These are phyloP conservation scores for Euzetes globulus DNA, from an alignment of 2,888 invertebrate species.

Conservation along the genomic window DNA sequence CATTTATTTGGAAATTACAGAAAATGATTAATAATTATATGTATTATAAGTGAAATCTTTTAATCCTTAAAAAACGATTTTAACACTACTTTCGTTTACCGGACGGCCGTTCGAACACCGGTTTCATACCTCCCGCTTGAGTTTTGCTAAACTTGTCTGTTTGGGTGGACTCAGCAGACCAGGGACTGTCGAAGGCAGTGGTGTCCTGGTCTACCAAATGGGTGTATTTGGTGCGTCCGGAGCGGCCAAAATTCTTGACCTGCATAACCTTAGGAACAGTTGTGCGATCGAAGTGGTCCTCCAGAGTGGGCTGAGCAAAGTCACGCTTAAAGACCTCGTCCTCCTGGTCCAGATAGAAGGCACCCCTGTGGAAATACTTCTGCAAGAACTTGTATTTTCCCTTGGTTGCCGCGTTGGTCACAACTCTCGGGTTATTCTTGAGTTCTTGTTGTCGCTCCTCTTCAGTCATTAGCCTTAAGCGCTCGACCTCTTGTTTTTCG, in stretches of 20 bases:
- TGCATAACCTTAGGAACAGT: slow-evolving; percentile 99
- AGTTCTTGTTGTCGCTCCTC: slow-evolving; percentile 86
- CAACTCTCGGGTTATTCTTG: slow-evolving; percentile 77
- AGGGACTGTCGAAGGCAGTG: slow-evolving; percentile 93
- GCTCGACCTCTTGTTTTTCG: slow-evolving; percentile 78
- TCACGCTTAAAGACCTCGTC: slow-evolving; percentile 84
- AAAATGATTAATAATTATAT: no score
- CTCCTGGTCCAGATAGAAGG: slow-evolving; percentile 92
- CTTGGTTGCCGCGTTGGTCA: slow-evolving; percentile 89
- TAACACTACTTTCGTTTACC: neutral
- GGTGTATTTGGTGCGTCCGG: slow-evolving; percentile 97
- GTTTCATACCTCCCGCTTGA: slow-evolving; percentile 86
- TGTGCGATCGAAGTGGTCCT: slow-evolving; percentile 99
- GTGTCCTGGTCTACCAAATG: slow-evolving; percentile 99
- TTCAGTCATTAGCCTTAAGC: slow-evolving; percentile 85
- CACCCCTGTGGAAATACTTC: slow-evolving; percentile 99
- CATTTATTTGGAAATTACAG: no score
- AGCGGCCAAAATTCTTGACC: slow-evolving; percentile 98
- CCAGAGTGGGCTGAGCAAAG: slow-evolving; percentile 89
- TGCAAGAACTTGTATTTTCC: slow-evolving; percentile 99
- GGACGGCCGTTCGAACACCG: slow-evolving; percentile 75
- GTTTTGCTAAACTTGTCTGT: slow-evolving; percentile 77
- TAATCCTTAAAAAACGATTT: no score
- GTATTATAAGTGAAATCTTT: no score
- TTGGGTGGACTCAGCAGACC: slow-evolving; percentile 84